Base-by-base conservation (phyloP, 2,888 invertebrate species). In the Melanchra persicariae region DNA sequence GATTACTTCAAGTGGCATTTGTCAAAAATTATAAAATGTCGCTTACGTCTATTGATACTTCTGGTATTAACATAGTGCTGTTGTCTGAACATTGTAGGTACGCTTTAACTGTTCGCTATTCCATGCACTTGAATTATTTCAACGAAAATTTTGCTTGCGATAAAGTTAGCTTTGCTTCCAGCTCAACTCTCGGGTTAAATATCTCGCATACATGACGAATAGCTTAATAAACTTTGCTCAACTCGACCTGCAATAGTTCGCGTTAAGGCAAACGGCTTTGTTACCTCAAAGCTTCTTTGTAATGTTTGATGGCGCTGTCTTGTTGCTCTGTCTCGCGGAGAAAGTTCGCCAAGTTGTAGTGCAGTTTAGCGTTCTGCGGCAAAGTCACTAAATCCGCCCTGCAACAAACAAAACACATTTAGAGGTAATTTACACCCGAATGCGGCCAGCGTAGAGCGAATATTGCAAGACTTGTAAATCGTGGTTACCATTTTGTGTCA, bases 261-360 rank as follows among this genome's bases (percentile, higher is more conserved):
- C 76, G 79, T 86, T 74, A 85, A 87, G 74, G 82, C 82, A 82
- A 87, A 77, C 85, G 85, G 83, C 82, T 88, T 88, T 85, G 83
- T 96, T 96, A 98, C 98, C 97, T 97, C 85, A 98, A 95, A 79
- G 98, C 98, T 93, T 97, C 97, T 92, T 97, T 97, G 96, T 98
- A 98, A 95, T 98, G 98, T 87, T 97, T 95, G 90, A 97, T 97
- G 70, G 98, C 98, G 84, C 96, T 95, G 87, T 97, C 97, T 81
- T 97, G 97, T 88, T 97, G 96, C 64, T 97, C 97, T 30, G 97
- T 97, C 93, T 98, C 98, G 85, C 98, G 97, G 78, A 98, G 97
- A 92, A 97, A 97, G 97, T 98, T 98, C 70, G 97, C 98, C 89
- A 97, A 98, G 96, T 98, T 98, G 96, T 98, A 98, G 96, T 98